Evolutionary conservation across 2,888 invertebrate species (phyloP).

Genomic region (Choristoneura rosaceana): DNA sequence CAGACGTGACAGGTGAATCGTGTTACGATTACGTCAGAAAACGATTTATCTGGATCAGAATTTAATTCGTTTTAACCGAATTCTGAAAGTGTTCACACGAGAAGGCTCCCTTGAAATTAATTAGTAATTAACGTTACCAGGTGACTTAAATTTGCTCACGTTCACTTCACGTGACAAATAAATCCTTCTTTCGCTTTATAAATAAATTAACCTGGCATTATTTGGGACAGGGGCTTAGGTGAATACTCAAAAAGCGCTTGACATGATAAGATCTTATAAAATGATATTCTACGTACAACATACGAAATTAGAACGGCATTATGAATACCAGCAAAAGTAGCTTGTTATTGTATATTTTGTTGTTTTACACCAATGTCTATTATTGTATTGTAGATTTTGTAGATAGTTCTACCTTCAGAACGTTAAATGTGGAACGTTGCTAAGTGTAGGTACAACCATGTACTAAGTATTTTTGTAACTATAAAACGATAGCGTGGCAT

Average conservation of each 20-base stretch:
- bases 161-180: slow-evolving; percentile 16
- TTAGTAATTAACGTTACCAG: slow-evolving; percentile 20
- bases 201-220: slow-evolving; percentile 10
- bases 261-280: slow-evolving; percentile 2
- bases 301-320: neutral
- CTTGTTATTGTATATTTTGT: neutral
- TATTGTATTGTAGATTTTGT: too few species aligned
- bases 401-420: neutral
- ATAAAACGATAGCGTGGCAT: too few species aligned
- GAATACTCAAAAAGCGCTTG: neutral
- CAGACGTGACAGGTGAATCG: slow-evolving; percentile 54
- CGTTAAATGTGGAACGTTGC: too few species aligned
- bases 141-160: slow-evolving; percentile 16
- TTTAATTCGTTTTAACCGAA: neutral
- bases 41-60: slow-evolving; percentile 1
- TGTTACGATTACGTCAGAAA: slow-evolving; percentile 36
- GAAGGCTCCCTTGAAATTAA: slow-evolving; percentile 4
- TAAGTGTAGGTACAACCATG: slow-evolving; percentile 21
- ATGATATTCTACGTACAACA: neutral
- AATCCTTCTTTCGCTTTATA: slow-evolving; percentile 16
- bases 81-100: neutral
- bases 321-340: neutral
- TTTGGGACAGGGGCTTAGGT: slow-evolving; percentile 1
- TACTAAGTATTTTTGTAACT: too few species aligned
- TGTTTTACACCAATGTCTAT: neutral